phyloP scores from a whole-genome alignment of 2,797 vertebrate species.

The Cyclura pinguis region DNA sequence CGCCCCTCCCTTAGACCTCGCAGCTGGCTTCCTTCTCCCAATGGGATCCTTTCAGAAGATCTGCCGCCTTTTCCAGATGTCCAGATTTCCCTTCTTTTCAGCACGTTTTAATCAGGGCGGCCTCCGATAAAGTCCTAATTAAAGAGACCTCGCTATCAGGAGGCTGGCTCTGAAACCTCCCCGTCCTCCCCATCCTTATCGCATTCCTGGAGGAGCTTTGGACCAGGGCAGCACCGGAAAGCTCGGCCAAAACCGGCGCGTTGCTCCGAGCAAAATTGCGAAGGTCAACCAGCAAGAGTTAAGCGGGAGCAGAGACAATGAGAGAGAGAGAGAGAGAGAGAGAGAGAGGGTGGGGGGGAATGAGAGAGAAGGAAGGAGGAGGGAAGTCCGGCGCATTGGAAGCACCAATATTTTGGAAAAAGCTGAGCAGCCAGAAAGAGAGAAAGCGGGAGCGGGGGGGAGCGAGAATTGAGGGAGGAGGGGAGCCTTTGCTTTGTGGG shows the following conservation, averaged over 20 bases:
- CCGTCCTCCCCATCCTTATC: slow-evolving; percentile 59
- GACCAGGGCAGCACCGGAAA: slow-evolving; percentile 66
- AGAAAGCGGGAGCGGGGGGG: slow-evolving; percentile 36
- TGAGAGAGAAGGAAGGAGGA: too few relatives aligned
- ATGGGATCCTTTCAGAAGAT: slow-evolving; percentile 57
- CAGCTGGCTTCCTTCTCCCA: slow-evolving; percentile 67
- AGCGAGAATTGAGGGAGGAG: slow-evolving; percentile 47
- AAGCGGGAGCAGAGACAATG: too few relatives aligned
- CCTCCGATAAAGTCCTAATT: slow-evolving; percentile 69
- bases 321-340: too few relatives aligned
- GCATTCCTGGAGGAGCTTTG: slow-evolving; percentile 76
- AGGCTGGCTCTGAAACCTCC: slow-evolving; percentile 62
- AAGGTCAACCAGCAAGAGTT: slow-evolving; percentile 70
- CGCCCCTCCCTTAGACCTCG: slow-evolving; percentile 35
- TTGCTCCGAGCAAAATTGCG: slow-evolving; percentile 66
- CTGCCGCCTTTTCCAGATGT: slow-evolving; percentile 68
- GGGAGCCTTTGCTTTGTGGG: slow-evolving; percentile 56
- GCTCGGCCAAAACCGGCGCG: slow-evolving; percentile 70
- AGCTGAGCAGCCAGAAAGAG: slow-evolving; percentile 34
- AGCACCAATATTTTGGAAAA: slow-evolving; percentile 59
- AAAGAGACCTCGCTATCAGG: slow-evolving; percentile 65
- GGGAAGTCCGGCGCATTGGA: background rate
- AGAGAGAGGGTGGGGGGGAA: too few relatives aligned
- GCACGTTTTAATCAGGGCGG: slow-evolving; percentile 71
- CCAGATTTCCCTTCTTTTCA: slow-evolving; percentile 75